Percentiles rank a stretch among this genome's conserved stretches.
phyloP scores from a whole-genome alignment of 30 jellyfish, hydroid and myxozoan genomes.

The Aurelia sp. region DNA sequence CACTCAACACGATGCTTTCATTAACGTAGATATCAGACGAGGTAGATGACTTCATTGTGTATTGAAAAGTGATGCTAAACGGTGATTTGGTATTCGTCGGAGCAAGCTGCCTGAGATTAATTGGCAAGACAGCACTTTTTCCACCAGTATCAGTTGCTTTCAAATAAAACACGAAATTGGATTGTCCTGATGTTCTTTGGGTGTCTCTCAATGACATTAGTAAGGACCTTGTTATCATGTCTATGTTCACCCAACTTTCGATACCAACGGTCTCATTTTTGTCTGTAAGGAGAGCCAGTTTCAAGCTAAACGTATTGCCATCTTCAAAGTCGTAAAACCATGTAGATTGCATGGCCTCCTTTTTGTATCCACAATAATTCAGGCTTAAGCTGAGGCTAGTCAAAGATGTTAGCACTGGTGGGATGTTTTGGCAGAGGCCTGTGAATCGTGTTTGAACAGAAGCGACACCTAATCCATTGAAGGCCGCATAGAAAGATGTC shows the following conservation, averaged over 20 bases:
- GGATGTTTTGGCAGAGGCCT: constrained; percentile 77
- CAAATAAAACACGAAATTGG: constrained; percentile 9
- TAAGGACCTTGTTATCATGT: constrained; percentile 20
- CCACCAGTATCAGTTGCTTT: constrained; percentile 81
- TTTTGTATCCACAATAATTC: constrained; percentile 66
- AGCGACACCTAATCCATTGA: constrained; percentile 25
- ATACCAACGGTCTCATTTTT: constrained; percentile 34
- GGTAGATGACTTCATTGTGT: background rate
- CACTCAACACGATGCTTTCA: constrained; percentile 42
- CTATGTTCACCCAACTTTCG: constrained; percentile 69
- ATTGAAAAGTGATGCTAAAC: constrained; percentile 60
- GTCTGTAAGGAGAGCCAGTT: constrained; percentile 28
- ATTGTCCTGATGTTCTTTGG: constrained; percentile 17
- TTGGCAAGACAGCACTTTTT: constrained; percentile 8
- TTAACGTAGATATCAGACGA: constrained; percentile 18
- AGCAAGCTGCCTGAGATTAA: background rate
- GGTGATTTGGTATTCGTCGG: constrained; percentile 50
- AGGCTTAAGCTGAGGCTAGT: constrained; percentile 42
- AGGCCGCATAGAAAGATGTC: constrained; percentile 61
- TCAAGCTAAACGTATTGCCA: constrained; percentile 64
- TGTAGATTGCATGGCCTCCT: constrained; percentile 38
- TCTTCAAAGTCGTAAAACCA: constrained; percentile 88
- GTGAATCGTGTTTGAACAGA: constrained; percentile 76
- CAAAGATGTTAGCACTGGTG: constrained; percentile 66
- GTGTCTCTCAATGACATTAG: constrained; percentile 48